A percentile compares a stretch with the other conserved stretches of the same genome.
These are phyloP conservation scores for Mesorhabditis spiculigera DNA, from an alignment of 2,888 invertebrate species.

Conservation along the genomic window DNA sequence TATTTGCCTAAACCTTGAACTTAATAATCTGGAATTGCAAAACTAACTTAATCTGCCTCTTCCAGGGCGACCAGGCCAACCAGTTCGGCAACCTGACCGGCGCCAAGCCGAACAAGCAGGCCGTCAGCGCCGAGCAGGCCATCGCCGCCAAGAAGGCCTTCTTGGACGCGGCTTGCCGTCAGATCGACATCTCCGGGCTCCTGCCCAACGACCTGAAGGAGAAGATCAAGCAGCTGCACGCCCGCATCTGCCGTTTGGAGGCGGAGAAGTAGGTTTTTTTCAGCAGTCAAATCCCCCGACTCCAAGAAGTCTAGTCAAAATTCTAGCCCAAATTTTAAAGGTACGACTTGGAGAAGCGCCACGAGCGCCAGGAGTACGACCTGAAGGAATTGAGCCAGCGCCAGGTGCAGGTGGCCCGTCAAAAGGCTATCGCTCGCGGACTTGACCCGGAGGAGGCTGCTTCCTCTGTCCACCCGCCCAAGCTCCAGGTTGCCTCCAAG, in stretches of 20 bases:
- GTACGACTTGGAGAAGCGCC: slow-evolving; percentile 58
- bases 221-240: slow-evolving; percentile 55
- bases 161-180: slow-evolving; percentile 50
- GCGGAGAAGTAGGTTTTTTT: slow-evolving; percentile 41
- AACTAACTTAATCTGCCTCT: not conserved
- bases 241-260: slow-evolving; percentile 55
- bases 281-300: no score
- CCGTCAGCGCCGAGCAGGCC: slow-evolving; percentile 42
- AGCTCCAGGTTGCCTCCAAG: slow-evolving; percentile 80
- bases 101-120: slow-evolving; percentile 4
- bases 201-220: slow-evolving; percentile 57
- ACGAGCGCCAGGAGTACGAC: slow-evolving; percentile 58
- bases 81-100: slow-evolving; percentile 44
- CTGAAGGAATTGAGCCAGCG: slow-evolving; percentile 57
- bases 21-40: not conserved
- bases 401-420: slow-evolving; percentile 55
- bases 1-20: no score
- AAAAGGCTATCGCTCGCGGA: slow-evolving; percentile 57
- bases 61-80: slow-evolving; percentile 34
- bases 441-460: slow-evolving; percentile 56
- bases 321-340: not conserved
- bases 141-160: slow-evolving; percentile 55
- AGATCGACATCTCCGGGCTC: slow-evolving; percentile 51
- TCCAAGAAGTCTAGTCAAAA: no score
- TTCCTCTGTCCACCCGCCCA: slow-evolving; percentile 63